Evolutionary conservation across 2,888 invertebrate genomes (phyloP).

Genomic region (Drosophila gaucha): DNA sequence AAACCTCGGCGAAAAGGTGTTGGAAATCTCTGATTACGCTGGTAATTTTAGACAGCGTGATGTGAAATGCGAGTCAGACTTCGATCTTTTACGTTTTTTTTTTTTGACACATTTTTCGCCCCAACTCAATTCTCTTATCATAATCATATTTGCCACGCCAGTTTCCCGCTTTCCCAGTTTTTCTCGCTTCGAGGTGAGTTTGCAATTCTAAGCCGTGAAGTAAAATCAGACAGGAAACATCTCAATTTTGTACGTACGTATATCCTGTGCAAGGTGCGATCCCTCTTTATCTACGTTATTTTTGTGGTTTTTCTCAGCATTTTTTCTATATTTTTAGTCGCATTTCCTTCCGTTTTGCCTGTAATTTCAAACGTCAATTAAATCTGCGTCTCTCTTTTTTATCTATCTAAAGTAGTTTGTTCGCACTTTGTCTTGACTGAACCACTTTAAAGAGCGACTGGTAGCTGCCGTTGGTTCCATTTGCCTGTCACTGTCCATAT

Average conservation of each 20-base stretch:
- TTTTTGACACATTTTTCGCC: constrained; percentile 36
- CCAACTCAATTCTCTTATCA: constrained; percentile 47
- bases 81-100: constrained; percentile 11
- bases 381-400: not conserved
- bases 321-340: constrained; percentile 26
- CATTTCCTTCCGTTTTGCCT: constrained; percentile 72
- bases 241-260: constrained; percentile 64
- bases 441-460: constrained; percentile 24
- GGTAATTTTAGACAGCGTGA: constrained; percentile 62
- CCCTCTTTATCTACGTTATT: constrained; percentile 25
- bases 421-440: constrained; percentile 19
- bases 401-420: constrained; percentile 19
- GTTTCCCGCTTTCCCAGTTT: too few relatives aligned
- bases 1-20: constrained; percentile 60
- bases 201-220: constrained; percentile 57
- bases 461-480: constrained; percentile 2
- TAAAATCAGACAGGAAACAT: constrained; percentile 61
- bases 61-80: constrained; percentile 63
- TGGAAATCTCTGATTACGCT: constrained; percentile 75
- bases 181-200: constrained; percentile 45
- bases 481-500: constrained; percentile 42
- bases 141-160: constrained; percentile 76
- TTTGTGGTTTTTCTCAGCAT: constrained; percentile 64
- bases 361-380: constrained; percentile 60
- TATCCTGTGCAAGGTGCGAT: constrained; percentile 61